A percentile compares a stretch with the other conserved stretches of the same genome.
phyloP scores from a whole-genome alignment of 2,797 vertebrate genomes.

The Cygnus olor region DNA sequence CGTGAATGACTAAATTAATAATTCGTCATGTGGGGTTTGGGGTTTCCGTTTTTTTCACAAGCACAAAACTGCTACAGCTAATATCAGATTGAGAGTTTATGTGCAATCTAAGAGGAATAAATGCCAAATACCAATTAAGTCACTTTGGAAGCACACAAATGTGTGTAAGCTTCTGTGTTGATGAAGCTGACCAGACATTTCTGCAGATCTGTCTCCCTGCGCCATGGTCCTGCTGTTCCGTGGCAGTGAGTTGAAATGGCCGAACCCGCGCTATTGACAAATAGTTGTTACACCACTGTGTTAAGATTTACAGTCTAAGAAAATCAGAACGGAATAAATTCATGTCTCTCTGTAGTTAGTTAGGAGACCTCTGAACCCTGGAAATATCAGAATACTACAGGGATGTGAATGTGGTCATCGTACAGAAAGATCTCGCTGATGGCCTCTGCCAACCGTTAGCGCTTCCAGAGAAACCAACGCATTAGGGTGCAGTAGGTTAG shows the following conservation, averaged over 20 bases:
- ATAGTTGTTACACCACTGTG: not conserved
- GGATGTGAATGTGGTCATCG: not conserved
- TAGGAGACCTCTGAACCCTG: not conserved
- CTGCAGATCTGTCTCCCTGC: conserved; percentile 34
- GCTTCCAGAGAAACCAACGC: not conserved
- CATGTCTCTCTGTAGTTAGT: not conserved
- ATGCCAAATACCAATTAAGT: conserved; percentile 67
- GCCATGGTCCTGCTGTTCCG: not conserved
- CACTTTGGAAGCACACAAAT: conserved; percentile 61
- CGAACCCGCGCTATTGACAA: not conserved
- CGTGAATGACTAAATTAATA: not conserved
- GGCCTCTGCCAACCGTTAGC: not conserved
- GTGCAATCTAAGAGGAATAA: conserved; percentile 59
- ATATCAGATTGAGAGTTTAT: conserved; percentile 10
- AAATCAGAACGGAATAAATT: not conserved
- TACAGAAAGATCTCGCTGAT: not conserved
- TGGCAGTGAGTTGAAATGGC: not conserved
- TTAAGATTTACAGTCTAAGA: not conserved
- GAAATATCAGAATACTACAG: not conserved
- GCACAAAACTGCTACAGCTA: conserved; percentile 14
- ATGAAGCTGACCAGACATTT: conserved; percentile 47
- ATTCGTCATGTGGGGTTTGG: not conserved
- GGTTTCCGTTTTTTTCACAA: not conserved
- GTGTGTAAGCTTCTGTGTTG: conserved; percentile 48
- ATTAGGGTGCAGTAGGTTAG: not conserved